Percentiles rank a stretch among this genome's conserved stretches.
phyloP scores from a whole-genome alignment of 2,797 vertebrate genomes.

The Acridotheres tristis region DNA sequence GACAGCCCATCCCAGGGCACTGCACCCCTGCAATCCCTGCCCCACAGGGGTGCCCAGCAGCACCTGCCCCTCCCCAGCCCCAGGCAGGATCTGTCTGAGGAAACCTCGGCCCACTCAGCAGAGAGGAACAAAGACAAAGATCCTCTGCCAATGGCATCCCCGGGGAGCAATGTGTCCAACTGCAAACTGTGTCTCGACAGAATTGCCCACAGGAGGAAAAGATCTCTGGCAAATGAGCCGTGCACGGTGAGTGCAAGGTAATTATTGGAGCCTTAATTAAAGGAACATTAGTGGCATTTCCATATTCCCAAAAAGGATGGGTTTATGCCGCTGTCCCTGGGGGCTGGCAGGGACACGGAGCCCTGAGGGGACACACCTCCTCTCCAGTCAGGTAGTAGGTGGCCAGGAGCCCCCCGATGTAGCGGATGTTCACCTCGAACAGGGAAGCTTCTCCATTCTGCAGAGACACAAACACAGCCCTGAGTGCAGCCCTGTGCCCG shows the following conservation, averaged over 20 bases:
- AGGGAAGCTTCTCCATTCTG: slow-evolving; percentile 96
- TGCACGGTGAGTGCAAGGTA: slow-evolving; percentile 30
- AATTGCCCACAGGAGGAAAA: slow-evolving; percentile 37
- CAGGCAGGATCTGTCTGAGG: background rate
- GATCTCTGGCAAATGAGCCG: slow-evolving; percentile 25
- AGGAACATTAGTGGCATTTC: slow-evolving; percentile 18
- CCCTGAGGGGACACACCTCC: slow-evolving; percentile 80
- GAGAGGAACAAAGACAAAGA: background rate
- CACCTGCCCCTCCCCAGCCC: background rate
- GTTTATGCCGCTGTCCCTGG: background rate
- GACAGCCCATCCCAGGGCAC: background rate
- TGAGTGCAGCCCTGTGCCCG: background rate
- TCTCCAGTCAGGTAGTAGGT: slow-evolving; percentile 95
- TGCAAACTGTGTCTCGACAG: background rate
- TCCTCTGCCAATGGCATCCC: background rate
- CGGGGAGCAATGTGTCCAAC: slow-evolving; percentile 32
- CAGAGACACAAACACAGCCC: background rate
- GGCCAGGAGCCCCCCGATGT: slow-evolving; percentile 92
- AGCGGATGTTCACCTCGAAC: slow-evolving; percentile 99
- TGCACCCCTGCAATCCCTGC: background rate
- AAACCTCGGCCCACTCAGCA: background rate
- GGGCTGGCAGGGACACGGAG: no score
- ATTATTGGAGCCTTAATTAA: slow-evolving; percentile 61
- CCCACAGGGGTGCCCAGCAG: background rate
- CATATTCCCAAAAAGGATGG: background rate